Conservation (phyloP, 2,113 vertebrate genomes). For the Urocitellus parryii region DNA sequence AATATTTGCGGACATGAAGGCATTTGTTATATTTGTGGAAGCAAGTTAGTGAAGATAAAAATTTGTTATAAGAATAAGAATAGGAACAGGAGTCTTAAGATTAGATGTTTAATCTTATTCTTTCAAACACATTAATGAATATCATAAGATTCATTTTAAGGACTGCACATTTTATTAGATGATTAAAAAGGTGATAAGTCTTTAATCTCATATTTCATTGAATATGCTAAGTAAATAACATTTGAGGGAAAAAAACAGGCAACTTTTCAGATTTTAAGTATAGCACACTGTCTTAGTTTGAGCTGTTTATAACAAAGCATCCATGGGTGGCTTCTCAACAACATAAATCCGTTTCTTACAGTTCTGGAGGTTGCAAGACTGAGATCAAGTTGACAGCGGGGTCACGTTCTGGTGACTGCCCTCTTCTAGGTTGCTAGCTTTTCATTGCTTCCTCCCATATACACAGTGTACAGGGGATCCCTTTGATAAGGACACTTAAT, state of each 20-base stretch:
- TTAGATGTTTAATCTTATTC: slow-evolving; percentile 59
- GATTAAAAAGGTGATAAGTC: slow-evolving; percentile 45
- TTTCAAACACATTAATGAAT: slow-evolving; percentile 15
- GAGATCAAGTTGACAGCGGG: background rate
- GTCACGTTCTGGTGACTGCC: background rate
- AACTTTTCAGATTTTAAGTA: slow-evolving; percentile 43
- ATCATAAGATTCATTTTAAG: slow-evolving; percentile 39
- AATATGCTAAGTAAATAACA: slow-evolving; percentile 34
- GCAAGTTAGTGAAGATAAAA: slow-evolving; percentile 46
- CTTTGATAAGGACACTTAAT: background rate
- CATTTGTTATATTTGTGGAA: slow-evolving; percentile 42
- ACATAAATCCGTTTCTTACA: background rate
- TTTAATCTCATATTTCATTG: slow-evolving; percentile 25
- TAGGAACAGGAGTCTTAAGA: background rate
- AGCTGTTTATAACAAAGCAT: background rate
- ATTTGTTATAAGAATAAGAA: slow-evolving; percentile 19
- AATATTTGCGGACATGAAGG: background rate
- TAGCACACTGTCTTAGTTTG: background rate
- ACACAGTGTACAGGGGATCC: background rate
- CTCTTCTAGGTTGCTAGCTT: background rate
- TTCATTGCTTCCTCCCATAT: background rate
- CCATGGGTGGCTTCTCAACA: background rate
- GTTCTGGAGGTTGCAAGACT: background rate
- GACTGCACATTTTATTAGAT: slow-evolving; percentile 36
- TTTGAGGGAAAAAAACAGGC: background rate